These are phyloP conservation scores for Drosophila koepferae DNA, from an alignment of 2,888 invertebrate species.

Conservation along the genomic window DNA sequence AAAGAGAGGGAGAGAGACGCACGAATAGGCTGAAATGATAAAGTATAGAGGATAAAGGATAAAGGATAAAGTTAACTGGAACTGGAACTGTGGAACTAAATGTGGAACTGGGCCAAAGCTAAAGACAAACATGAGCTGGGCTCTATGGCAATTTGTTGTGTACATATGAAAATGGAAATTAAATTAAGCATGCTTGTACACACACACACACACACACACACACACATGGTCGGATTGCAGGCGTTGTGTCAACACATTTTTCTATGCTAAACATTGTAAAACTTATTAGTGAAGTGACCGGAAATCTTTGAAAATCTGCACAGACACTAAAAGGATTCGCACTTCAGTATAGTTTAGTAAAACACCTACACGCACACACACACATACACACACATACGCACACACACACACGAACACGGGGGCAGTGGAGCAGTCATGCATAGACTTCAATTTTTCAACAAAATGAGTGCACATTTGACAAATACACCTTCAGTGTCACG, in stretches of 20 bases:
- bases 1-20: background rate
- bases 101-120: constrained; percentile 22
- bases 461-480: constrained; percentile 80
- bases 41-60: background rate
- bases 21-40: constrained; percentile 21
- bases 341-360: constrained; percentile 45
- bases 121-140: constrained; percentile 53
- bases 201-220: constrained; percentile 8
- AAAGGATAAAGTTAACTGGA: background rate
- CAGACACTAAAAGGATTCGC: constrained; percentile 65
- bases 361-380: constrained; percentile 27
- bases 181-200: constrained; percentile 62
- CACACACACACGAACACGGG: constrained; percentile 9
- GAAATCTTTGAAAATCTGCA: constrained; percentile 76
- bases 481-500: constrained; percentile 72
- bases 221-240: constrained; percentile 13
- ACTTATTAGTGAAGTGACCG: constrained; percentile 81
- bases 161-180: constrained; percentile 65
- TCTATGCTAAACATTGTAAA: constrained; percentile 68
- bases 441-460: constrained; percentile 79
- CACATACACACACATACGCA: constrained; percentile 16
- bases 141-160: constrained; percentile 60
- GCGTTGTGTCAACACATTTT: constrained; percentile 65
- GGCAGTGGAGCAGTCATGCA: constrained; percentile 72
- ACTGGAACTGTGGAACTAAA: background rate